These are phyloP conservation scores for Drosophila lacertosa DNA, from an alignment of 1,140 invertebrate genomes.

Conservation along the genomic window DNA sequence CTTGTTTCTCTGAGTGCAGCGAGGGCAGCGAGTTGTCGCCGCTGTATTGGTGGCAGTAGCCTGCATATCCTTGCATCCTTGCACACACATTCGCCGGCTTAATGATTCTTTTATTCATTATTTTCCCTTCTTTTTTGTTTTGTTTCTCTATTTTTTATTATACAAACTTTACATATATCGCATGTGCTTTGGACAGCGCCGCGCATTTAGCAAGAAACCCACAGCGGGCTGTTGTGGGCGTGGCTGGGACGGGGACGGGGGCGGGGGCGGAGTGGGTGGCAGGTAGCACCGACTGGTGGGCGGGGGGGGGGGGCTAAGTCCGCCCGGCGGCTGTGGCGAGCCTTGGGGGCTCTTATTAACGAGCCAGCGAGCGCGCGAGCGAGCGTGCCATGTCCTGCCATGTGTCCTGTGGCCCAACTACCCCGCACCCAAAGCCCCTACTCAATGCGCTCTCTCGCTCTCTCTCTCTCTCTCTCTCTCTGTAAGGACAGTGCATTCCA, in stretches of 20 bases:
- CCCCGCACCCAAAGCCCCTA: conserved; percentile 4
- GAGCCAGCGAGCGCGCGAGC: conserved; percentile 74
- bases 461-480: neutral
- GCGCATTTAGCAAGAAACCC: conserved; percentile 67
- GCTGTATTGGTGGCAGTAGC: neutral
- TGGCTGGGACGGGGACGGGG: neutral
- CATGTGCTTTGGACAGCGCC: conserved; percentile 71
- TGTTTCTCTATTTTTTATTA: conserved; percentile 19
- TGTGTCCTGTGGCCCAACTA: conserved; percentile 43
- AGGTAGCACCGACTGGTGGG: neutral
- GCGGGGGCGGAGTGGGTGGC: neutral
- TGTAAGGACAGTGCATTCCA: conserved; percentile 70
- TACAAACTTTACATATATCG: conserved; percentile 29
- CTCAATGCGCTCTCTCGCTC: neutral
- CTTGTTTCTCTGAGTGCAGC: too few relatives aligned
- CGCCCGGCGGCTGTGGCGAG: conserved; percentile 10
- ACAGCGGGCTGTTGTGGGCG: too few relatives aligned
- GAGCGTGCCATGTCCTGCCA: conserved; percentile 61
- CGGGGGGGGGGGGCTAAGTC: neutral
- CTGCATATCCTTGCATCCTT: conserved; percentile 24
- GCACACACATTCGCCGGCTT: conserved; percentile 65
- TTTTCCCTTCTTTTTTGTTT: conserved; percentile 41
- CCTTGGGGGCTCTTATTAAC: conserved; percentile 76
- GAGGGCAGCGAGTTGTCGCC: neutral
- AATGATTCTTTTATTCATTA: conserved; percentile 82